These are phyloP conservation scores for Elgaria multicarinata DNA, from an alignment of 2,113 vertebrate genomes.

Conservation along the genomic window DNA sequence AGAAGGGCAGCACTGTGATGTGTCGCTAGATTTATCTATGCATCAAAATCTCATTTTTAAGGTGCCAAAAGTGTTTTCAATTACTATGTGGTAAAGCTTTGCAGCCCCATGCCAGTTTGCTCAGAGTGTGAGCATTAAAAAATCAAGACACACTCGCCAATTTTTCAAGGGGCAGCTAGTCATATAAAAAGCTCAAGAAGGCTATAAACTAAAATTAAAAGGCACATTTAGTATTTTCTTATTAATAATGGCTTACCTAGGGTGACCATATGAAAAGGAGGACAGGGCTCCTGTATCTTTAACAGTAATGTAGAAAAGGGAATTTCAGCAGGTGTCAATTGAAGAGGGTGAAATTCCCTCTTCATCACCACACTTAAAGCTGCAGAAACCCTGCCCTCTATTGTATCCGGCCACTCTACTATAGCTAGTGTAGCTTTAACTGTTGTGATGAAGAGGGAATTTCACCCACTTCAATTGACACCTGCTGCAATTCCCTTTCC, in stretches of 20 bases:
- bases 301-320: too few relatives aligned
- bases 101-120: constrained; percentile 49
- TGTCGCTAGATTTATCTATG: constrained; percentile 58
- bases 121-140: constrained; percentile 53
- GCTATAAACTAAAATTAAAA: constrained; percentile 61
- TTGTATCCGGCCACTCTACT: too few relatives aligned
- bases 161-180: constrained; percentile 39
- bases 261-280: too few relatives aligned
- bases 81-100: constrained; percentile 58
- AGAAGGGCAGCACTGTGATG: constrained; percentile 55
- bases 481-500: too few relatives aligned
- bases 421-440: too few relatives aligned
- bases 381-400: too few relatives aligned
- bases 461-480: too few relatives aligned
- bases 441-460: too few relatives aligned
- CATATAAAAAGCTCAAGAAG: constrained; percentile 6
- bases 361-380: too few relatives aligned
- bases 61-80: constrained; percentile 60
- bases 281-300: too few relatives aligned
- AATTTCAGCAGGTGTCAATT: too few relatives aligned
- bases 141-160: constrained; percentile 34
- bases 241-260: constrained; percentile 35
- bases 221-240: constrained; percentile 36
- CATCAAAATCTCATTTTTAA: constrained; percentile 70
- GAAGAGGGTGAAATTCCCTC: too few relatives aligned